Evolutionary conservation across 2,888 invertebrate species (phyloP).

Genomic region (Pycnomerus fuliginosus): DNA sequence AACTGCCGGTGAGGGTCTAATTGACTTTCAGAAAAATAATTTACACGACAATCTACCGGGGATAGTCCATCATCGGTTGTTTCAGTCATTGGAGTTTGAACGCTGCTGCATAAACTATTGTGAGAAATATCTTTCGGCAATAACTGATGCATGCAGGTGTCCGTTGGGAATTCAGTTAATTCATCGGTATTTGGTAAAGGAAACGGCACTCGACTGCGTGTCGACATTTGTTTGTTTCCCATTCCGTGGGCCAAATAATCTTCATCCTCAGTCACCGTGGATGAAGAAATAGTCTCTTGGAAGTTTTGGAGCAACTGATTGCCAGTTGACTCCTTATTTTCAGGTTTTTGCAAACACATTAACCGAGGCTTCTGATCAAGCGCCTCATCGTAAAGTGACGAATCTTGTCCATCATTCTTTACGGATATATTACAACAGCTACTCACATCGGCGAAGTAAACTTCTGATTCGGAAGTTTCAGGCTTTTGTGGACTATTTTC

Average conservation of each 20-base stretch:
- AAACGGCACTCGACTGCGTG: constrained; percentile 60
- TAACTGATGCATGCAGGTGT: constrained; percentile 40
- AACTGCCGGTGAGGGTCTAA: constrained; percentile 34
- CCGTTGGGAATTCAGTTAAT: constrained; percentile 34
- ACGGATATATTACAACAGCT: constrained; percentile 79
- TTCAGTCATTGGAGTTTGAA: constrained; percentile 52
- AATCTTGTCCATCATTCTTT: constrained; percentile 57
- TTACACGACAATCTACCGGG: constrained; percentile 46
- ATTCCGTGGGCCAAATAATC: constrained; percentile 61
- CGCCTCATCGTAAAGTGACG: constrained; percentile 60
- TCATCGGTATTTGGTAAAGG: constrained; percentile 54
- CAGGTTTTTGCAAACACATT: constrained; percentile 52
- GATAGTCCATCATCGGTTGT: constrained; percentile 50
- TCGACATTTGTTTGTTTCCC: constrained; percentile 60
- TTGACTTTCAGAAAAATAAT: constrained; percentile 44
- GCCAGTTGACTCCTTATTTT: constrained; percentile 41
- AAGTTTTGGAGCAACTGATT: constrained; percentile 37
- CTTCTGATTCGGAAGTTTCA: constrained; percentile 75
- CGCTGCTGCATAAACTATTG: constrained; percentile 49
- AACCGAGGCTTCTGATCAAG: constrained; percentile 50
- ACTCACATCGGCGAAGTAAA: constrained; percentile 84
- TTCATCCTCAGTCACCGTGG: constrained; percentile 52
- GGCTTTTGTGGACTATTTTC: constrained; percentile 58
- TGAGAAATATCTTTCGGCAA: constrained; percentile 47
- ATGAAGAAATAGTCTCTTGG: constrained; percentile 42